Percentiles rank a stretch among this genome's conserved stretches.
These are phyloP conservation scores for Himalopsyche tibetana DNA, from an alignment of 2,888 invertebrate genomes.

Conservation along the genomic window DNA sequence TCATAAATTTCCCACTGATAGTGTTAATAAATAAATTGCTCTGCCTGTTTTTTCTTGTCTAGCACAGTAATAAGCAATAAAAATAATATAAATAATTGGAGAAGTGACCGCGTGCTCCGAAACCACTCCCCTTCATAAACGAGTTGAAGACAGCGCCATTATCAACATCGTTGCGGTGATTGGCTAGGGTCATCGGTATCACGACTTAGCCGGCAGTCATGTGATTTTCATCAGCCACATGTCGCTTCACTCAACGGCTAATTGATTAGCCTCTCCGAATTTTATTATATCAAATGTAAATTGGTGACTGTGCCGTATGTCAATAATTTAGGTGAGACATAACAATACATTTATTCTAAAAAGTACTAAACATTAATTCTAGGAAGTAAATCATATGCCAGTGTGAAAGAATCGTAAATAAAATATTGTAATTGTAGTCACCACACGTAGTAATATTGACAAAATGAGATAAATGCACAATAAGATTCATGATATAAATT, in stretches of 20 bases:
- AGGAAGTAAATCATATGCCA: too few relatives aligned
- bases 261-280: conserved; percentile 45
- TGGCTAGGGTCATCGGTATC: background rate
- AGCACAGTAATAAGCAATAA: background rate
- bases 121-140: background rate
- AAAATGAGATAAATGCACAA: too few relatives aligned
- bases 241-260: background rate
- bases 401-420: too few relatives aligned
- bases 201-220: conserved; percentile 35
- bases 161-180: conserved; percentile 8
- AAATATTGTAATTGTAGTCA: too few relatives aligned
- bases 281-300: conserved; percentile 1
- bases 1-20: background rate
- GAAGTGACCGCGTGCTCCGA: background rate
- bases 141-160: background rate
- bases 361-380: too few relatives aligned
- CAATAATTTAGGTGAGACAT: too few relatives aligned
- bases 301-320: background rate
- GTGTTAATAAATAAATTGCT: background rate
- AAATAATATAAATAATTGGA: conserved; percentile 16
- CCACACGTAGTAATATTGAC: too few relatives aligned
- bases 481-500: too few relatives aligned
- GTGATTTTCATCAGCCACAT: conserved; percentile 36
- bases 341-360: too few relatives aligned
- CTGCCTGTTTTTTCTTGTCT: background rate